Conservation (phyloP, 2,888 invertebrate species). For the Macrosiphum euphorbiae region DNA sequence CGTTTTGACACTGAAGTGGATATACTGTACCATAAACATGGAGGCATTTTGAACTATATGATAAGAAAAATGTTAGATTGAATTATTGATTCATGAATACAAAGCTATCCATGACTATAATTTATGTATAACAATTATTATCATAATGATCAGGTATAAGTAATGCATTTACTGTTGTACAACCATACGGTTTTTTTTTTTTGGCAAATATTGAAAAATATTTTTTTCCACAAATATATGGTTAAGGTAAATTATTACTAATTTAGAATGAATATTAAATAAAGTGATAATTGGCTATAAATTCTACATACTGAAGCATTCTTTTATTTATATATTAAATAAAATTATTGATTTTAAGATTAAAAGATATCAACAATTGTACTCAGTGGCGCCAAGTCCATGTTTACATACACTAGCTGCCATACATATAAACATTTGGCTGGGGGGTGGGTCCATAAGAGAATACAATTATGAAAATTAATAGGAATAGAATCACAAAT, state of each 20-base stretch:
- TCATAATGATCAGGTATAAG: not conserved
- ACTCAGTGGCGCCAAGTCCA: too few species aligned
- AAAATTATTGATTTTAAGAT: not conserved
- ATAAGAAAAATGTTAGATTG: slow-evolving; percentile 81
- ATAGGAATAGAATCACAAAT: too few species aligned
- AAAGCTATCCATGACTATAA: not conserved
- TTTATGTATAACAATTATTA: slow-evolving; percentile 20
- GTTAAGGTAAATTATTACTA: not conserved
- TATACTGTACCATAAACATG: slow-evolving; percentile 90
- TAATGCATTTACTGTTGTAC: slow-evolving; percentile 36
- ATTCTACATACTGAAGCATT: not conserved
- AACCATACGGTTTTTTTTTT: not conserved
- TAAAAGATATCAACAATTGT: too few species aligned
- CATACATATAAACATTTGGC: too few species aligned
- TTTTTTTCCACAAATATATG: not conserved
- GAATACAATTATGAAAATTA: too few species aligned
- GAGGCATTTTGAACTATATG: slow-evolving; percentile 99
- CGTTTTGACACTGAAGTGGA: slow-evolving; percentile 99
- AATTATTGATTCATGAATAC: not conserved
- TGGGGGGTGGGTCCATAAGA: too few species aligned
- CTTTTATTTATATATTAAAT: not conserved
- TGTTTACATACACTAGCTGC: too few species aligned
- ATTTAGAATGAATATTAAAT: slow-evolving; percentile 5
- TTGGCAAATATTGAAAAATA: slow-evolving; percentile 9
- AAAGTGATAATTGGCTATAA: not conserved